These are phyloP conservation scores for Andricus grossulariae DNA, from an alignment of 1,140 invertebrate species.

Conservation along the genomic window DNA sequence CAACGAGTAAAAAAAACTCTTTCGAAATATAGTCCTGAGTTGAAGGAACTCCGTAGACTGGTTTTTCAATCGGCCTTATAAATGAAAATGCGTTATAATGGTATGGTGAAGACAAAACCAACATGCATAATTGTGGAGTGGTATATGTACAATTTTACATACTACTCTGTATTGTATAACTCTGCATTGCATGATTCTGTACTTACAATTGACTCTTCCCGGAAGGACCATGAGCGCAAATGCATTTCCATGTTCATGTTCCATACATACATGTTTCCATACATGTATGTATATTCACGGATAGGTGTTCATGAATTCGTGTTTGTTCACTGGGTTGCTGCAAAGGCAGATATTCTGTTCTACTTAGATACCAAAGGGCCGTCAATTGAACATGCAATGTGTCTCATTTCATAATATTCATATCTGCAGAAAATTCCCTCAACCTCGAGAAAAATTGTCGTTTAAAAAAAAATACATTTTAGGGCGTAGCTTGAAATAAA, in stretches of 20 bases:
- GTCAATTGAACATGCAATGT: background rate
- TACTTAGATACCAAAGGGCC: slow-evolving; percentile 24
- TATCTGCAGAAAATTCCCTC: background rate
- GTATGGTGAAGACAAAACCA: slow-evolving; percentile 22
- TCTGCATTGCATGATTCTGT: background rate
- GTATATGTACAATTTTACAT: no score
- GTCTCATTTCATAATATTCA: background rate
- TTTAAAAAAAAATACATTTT: background rate
- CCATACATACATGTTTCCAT: no score
- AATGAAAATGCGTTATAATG: slow-evolving; percentile 31
- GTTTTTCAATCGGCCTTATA: slow-evolving; percentile 7
- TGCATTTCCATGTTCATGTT: slow-evolving; percentile 7
- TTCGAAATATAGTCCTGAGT: slow-evolving; percentile 14
- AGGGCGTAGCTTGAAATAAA: no score
- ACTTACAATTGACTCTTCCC: slow-evolving; percentile 11
- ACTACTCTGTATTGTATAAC: background rate
- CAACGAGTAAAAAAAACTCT: background rate
- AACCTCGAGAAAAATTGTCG: background rate
- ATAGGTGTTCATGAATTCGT: background rate
- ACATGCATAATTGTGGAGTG: slow-evolving; percentile 1
- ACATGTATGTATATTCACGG: slow-evolving; percentile 1
- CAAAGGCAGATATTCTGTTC: slow-evolving; percentile 15
- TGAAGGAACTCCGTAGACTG: slow-evolving; percentile 31
- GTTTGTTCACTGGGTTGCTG: slow-evolving; percentile 4
- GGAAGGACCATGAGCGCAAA: slow-evolving; percentile 32